These are phyloP conservation scores for Manis crassicaudata DNA, from an alignment of 2,797 vertebrate genomes.

Conservation along the genomic window DNA sequence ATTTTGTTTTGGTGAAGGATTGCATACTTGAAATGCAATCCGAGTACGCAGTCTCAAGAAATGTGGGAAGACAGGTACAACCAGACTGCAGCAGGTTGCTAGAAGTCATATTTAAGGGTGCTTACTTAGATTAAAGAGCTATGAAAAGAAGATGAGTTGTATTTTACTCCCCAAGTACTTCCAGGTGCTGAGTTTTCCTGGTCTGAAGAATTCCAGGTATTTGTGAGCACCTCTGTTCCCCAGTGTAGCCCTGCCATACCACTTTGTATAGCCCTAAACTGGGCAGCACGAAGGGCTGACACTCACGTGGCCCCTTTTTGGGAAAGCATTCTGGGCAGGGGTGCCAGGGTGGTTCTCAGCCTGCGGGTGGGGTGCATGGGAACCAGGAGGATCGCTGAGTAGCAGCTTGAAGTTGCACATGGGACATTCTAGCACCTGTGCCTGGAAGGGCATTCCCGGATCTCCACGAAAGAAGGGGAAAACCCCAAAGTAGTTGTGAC, in stretches of 20 bases:
- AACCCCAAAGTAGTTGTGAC: neutral
- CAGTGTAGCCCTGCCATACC: neutral
- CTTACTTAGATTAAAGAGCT: neutral
- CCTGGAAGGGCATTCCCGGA: neutral
- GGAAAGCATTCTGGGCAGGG: neutral
- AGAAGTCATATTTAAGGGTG: neutral
- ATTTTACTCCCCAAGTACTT: neutral
- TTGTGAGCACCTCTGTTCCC: neutral
- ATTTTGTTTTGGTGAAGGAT: neutral
- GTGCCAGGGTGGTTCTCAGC: neutral
- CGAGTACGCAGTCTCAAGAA: neutral
- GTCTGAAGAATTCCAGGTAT: neutral
- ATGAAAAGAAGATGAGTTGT: neutral
- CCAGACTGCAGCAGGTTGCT: neutral
- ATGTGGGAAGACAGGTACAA: neutral
- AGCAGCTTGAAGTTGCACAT: neutral
- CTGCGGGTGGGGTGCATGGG: too few species aligned
- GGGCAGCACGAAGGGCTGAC: too few species aligned
- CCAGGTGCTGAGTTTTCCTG: neutral
- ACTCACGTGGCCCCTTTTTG: neutral
- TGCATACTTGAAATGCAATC: neutral
- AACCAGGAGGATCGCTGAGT: neutral
- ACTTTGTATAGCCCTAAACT: neutral
- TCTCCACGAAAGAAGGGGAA: neutral
- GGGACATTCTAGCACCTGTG: neutral